Percentiles rank a stretch among this genome's conserved stretches.
Conservation (phyloP, 2,113 vertebrate species). For the Ariopsis seemanni region DNA sequence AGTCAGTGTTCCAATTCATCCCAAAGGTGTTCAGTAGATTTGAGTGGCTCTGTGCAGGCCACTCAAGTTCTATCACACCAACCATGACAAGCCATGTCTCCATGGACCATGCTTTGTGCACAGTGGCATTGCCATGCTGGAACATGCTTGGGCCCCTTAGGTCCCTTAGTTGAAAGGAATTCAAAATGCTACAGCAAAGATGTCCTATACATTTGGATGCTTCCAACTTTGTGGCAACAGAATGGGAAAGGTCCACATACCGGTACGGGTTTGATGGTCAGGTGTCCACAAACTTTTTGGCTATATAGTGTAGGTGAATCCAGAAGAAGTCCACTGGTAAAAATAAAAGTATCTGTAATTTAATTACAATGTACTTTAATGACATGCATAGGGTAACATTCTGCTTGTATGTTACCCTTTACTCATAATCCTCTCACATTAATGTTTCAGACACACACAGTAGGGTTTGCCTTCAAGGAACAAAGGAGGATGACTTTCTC, state of each 20-base stretch:
- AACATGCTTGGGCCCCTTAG: not conserved
- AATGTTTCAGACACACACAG: slow-evolving; percentile 90
- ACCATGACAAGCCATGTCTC: too few species aligned
- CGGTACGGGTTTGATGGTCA: too few species aligned
- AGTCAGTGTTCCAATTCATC: too few species aligned
- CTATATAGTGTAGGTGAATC: not conserved
- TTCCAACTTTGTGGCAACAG: not conserved
- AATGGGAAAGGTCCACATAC: too few species aligned
- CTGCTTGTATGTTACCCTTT: not conserved
- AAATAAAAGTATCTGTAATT: not conserved
- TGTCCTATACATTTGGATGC: too few species aligned
- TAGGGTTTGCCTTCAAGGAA: slow-evolving; percentile 90
- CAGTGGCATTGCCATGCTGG: not conserved
- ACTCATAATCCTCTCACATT: not conserved
- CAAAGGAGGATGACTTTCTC: slow-evolving; percentile 90
- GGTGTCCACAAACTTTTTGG: not conserved
- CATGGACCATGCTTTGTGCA: too few species aligned
- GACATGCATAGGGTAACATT: not conserved
- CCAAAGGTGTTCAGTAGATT: too few species aligned
- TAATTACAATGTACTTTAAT: not conserved
- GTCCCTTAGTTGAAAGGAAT: not conserved
- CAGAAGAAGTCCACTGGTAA: not conserved
- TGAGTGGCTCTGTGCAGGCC: too few species aligned
- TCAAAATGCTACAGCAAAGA: not conserved
- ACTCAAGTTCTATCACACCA: too few species aligned